Percentiles rank a stretch among this genome's conserved stretches.
Evolutionary conservation across 1,140 invertebrate genomes (phyloP).

Genomic region (Drosophila sp.): DNA sequence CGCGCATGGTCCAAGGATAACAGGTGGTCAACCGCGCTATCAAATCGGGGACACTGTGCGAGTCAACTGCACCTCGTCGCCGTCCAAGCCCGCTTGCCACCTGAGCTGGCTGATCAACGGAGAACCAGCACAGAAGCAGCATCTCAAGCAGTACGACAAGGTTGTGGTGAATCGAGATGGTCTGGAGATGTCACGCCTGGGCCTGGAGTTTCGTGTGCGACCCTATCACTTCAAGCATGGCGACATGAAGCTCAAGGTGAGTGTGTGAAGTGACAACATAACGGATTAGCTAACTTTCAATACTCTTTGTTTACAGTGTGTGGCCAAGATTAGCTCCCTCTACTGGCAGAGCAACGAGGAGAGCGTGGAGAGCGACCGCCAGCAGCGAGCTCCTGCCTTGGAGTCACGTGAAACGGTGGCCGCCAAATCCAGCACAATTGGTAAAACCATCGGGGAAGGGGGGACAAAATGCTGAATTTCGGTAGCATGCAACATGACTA

Average conservation of each 20-base stretch:
- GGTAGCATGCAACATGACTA: not conserved
- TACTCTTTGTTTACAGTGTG: conserved; percentile 86
- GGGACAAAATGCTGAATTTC: not conserved
- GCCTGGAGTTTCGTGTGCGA: conserved; percentile 90
- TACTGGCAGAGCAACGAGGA: conserved; percentile 94
- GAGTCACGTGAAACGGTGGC: conserved; percentile 87
- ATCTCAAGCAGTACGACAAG: conserved; percentile 78
- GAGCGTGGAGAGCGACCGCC: conserved; percentile 90
- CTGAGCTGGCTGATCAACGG: conserved; percentile 95
- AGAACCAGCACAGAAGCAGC: conserved; percentile 88
- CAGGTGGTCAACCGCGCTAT: conserved; percentile 91
- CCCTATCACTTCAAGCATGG: conserved; percentile 91
- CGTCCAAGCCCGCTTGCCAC: conserved; percentile 92
- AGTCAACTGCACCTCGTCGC: conserved; percentile 93
- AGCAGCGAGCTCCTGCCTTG: conserved; percentile 87
- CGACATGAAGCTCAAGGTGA: conserved; percentile 92
- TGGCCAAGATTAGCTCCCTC: conserved; percentile 93
- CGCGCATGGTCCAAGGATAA: conserved; percentile 92
- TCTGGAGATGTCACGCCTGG: conserved; percentile 89
- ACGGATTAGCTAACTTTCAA: not conserved
- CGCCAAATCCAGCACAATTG: conserved; percentile 85
- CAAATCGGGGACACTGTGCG: conserved; percentile 92
- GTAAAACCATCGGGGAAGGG: conserved; percentile 50
- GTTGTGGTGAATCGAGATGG: conserved; percentile 83
- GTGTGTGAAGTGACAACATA: conserved; percentile 6